Evolutionary conservation across 2,888 invertebrate genomes (phyloP), one percentile per base, ranked within the genome.

Genomic region (Dendrolimus houi): DNA sequence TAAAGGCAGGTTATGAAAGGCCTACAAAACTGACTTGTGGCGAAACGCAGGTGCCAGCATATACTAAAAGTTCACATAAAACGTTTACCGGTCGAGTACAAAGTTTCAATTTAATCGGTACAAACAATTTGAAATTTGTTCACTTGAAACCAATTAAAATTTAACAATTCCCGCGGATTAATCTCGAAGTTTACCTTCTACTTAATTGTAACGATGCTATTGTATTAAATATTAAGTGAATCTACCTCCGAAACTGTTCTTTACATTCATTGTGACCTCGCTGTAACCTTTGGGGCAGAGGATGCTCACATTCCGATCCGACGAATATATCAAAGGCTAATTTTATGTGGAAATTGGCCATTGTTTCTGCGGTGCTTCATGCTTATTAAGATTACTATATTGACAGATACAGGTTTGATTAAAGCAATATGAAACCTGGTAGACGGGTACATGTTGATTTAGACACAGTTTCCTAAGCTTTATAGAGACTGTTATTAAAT

Each of bases 241-340:
- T 64, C 65, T 73, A 69, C 69, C 66, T 72, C 66, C 65, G 65
- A 72, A 69, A 29, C 3, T 68, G 70, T 68, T 64, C 68, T 64
- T 65, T 68, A 71, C 68, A 70, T 71, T 72, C 70, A 66, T 56
- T 58, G 61, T 69, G 80, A 83, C 87, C 86, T 87, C 85, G 83
- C 60, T 29, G 55, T 78, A 80, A 85, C 85, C 86, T 87, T 87
- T 86, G 67, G 62, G 65, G 67, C 60, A 59, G 80, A 85, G 82
- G 86, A 86, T 87, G 84, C 79, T 76, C 81, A 81, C 86, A 87
- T 89, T 87, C 87, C 87, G 68, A 77, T 69, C 74, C 72, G 65
- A 64, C 70, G 72, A 79, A 75, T 73, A 69, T 75, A 77, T 74
- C 78, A 78, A 79, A 83, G 79, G 74, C 75, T 67, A 72, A 68